These are phyloP conservation scores for Amphiprion clarkii DNA, from an alignment of 2,797 vertebrate genomes.

Conservation along the genomic window DNA sequence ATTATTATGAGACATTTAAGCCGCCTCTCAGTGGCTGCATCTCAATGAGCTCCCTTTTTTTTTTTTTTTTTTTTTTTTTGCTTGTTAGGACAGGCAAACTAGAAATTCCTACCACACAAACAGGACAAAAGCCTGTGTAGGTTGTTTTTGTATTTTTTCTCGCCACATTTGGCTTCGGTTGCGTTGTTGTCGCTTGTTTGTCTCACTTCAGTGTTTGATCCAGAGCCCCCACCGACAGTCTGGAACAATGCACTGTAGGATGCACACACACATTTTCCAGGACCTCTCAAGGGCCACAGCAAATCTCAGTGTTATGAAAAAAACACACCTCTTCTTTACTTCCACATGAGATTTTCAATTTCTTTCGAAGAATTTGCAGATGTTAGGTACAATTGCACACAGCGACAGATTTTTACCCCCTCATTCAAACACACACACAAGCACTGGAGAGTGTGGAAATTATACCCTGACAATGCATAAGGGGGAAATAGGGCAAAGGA, in stretches of 20 bases:
- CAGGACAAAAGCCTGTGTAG: slow-evolving; percentile 47
- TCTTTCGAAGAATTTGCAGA: slow-evolving; percentile 48
- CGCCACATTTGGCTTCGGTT: slow-evolving; percentile 51
- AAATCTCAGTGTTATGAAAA: background rate
- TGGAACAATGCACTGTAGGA: slow-evolving; percentile 75
- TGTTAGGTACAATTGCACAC: slow-evolving; percentile 15
- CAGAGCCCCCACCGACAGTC: slow-evolving; percentile 56
- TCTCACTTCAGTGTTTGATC: slow-evolving; percentile 75
- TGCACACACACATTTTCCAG: slow-evolving; percentile 44
- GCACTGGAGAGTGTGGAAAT: slow-evolving; percentile 3
- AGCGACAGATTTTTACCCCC: slow-evolving; percentile 22
- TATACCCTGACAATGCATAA: slow-evolving; percentile 10
- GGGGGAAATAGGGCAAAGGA: slow-evolving; percentile 6
- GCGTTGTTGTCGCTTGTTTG: slow-evolving; percentile 76
- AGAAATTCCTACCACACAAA: slow-evolving; percentile 54
- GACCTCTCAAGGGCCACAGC: slow-evolving; percentile 27
- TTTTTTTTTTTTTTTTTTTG: background rate
- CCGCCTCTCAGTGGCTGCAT: slow-evolving; percentile 56
- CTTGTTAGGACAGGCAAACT: slow-evolving; percentile 30
- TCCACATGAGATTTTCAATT: background rate
- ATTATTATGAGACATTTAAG: slow-evolving; percentile 76
- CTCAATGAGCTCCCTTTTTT: slow-evolving; percentile 46
- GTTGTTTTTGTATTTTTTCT: slow-evolving; percentile 9
- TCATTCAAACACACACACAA: slow-evolving; percentile 50
- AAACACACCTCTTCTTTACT: background rate